Evolutionary conservation across 2,888 invertebrate species (phyloP).

Genomic region (Tenthredo distinguenda): DNA sequence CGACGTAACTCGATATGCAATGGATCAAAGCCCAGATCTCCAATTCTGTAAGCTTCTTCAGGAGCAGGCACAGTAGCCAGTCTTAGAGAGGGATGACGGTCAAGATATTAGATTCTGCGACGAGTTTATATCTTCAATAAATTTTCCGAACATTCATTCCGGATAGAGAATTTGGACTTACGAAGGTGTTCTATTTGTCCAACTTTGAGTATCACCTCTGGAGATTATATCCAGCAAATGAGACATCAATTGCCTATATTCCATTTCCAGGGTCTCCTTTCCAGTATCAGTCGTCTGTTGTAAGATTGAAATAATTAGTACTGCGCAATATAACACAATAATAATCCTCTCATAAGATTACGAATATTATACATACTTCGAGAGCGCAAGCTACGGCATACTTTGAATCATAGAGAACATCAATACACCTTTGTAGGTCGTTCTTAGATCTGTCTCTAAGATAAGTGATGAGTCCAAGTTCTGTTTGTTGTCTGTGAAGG

Average conservation of each 20-base stretch:
- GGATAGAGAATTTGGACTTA: slow-evolving; percentile 52
- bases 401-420: slow-evolving; percentile 65
- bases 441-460: slow-evolving; percentile 55
- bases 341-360: slow-evolving; percentile 21
- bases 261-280: slow-evolving; percentile 61
- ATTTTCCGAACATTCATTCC: slow-evolving; percentile 34
- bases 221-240: slow-evolving; percentile 59
- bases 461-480: slow-evolving; percentile 57
- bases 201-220: slow-evolving; percentile 52
- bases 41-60: slow-evolving; percentile 58
- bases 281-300: slow-evolving; percentile 28
- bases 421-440: slow-evolving; percentile 59
- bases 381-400: slow-evolving; percentile 64
- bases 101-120: not conserved
- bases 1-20: slow-evolving; percentile 50
- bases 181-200: slow-evolving; percentile 54
- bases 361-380: slow-evolving; percentile 59
- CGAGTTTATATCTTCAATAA: slow-evolving; percentile 32
- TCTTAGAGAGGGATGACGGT: not conserved
- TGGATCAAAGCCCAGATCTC: slow-evolving; percentile 65
- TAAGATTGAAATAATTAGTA: slow-evolving; percentile 21
- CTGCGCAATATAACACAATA: not conserved
- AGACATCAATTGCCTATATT: slow-evolving; percentile 58
- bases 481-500: slow-evolving; percentile 63
- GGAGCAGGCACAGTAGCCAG: slow-evolving; percentile 56